Conservation (phyloP, 2,113 vertebrate genomes). For the Plestiodon gilberti region DNA sequence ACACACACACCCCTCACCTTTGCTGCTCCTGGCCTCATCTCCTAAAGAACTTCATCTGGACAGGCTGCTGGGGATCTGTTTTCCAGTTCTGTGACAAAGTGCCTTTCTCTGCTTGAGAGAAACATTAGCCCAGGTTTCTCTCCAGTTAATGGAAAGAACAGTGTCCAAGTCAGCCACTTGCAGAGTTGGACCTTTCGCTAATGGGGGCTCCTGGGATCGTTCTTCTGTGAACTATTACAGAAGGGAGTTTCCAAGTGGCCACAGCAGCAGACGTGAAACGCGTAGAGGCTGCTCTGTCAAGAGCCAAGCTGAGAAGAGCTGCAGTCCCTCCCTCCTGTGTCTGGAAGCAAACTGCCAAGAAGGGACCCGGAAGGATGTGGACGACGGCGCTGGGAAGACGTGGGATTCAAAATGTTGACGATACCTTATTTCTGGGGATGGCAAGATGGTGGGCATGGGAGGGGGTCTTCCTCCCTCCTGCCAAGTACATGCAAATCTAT, state of each 20-base stretch:
- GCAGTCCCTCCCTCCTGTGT: too few relatives aligned
- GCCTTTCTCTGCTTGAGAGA: neutral
- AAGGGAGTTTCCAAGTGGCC: fast-evolving
- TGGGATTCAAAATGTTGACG: neutral
- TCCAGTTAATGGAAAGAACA: neutral
- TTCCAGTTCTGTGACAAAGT: neutral
- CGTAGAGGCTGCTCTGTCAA: neutral
- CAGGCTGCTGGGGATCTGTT: fast-evolving
- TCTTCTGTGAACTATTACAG: fast-evolving
- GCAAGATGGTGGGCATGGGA: neutral
- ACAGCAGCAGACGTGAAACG: fast-evolving
- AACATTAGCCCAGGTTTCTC: neutral
- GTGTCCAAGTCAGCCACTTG: neutral
- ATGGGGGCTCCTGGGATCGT: fast-evolving
- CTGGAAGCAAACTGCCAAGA: neutral
- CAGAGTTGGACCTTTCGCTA: fast-evolving
- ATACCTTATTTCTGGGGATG: too few relatives aligned
- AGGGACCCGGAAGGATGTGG: neutral
- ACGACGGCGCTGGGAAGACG: neutral
- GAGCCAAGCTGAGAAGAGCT: neutral
- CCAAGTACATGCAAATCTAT: too few relatives aligned
- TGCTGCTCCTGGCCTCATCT: neutral
- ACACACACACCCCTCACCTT: neutral
- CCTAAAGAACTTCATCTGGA: neutral
- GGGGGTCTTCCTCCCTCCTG: too few relatives aligned